These are phyloP conservation scores for Mesitornis unicolor DNA, from an alignment of 2,113 vertebrate species.

Conservation along the genomic window DNA sequence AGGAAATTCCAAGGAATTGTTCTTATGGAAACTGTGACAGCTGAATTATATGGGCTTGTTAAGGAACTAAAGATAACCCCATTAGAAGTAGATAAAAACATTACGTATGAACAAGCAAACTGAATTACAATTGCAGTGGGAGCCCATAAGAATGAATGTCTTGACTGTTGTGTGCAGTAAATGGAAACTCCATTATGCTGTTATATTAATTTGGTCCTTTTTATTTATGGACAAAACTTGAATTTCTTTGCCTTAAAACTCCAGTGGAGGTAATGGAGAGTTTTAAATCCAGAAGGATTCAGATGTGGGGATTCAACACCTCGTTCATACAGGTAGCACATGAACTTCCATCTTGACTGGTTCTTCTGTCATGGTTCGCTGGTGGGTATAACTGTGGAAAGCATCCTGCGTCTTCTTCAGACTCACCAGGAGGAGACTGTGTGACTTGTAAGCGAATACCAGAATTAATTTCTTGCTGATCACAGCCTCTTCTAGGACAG, in stretches of 20 bases:
- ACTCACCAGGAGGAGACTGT: background rate
- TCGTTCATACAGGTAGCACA: accelerated
- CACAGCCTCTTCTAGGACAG: background rate
- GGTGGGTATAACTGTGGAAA: background rate
- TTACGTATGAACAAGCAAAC: constrained; percentile 30
- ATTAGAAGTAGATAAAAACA: constrained; percentile 48
- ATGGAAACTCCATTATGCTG: background rate
- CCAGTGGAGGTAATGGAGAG: background rate
- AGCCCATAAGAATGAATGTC: constrained; percentile 27
- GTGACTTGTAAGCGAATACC: background rate
- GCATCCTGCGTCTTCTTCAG: background rate
- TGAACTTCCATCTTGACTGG: background rate
- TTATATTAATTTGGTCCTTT: constrained; percentile 3
- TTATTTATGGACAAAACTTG: constrained; percentile 8
- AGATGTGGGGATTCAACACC: background rate
- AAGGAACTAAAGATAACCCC: constrained; percentile 51
- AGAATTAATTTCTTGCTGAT: background rate
- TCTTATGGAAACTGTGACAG: constrained; percentile 48
- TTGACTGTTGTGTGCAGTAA: constrained; percentile 17
- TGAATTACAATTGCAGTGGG: constrained; percentile 32
- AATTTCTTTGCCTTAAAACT: background rate
- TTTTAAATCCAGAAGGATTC: background rate
- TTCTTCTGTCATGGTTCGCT: background rate
- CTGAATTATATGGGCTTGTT: constrained; percentile 50
- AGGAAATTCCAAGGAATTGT: constrained; percentile 48